These are phyloP conservation scores for Thomomys bottae DNA, from an alignment of 2,113 vertebrate genomes.

Conservation along the genomic window DNA sequence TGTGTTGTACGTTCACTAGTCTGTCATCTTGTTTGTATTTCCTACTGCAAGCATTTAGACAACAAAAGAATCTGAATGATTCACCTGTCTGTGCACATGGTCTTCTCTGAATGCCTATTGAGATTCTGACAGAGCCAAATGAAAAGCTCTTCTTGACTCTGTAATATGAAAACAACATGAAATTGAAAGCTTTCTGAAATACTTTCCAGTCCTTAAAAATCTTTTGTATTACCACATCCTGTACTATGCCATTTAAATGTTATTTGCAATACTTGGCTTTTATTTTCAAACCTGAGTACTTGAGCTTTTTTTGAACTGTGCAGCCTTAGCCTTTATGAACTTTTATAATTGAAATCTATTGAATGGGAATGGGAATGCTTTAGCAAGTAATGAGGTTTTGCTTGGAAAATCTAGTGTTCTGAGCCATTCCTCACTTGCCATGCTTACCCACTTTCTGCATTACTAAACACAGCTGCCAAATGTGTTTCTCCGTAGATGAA, in stretches of 20 bases:
- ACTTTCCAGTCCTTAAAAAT: neutral
- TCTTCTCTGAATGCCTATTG: neutral
- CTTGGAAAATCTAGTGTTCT: neutral
- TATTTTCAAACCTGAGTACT: neutral
- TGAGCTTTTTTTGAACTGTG: neutral
- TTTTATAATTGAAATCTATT: neutral
- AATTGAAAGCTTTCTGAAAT: neutral
- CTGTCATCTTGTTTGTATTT: neutral
- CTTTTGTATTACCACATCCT: neutral
- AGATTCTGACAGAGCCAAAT: neutral
- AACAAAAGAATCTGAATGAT: neutral
- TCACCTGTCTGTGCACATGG: neutral
- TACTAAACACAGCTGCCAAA: conserved; percentile 20
- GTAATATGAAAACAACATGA: neutral
- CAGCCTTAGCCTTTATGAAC: neutral
- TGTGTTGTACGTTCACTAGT: neutral
- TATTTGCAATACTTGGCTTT: neutral
- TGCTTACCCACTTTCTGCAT: neutral
- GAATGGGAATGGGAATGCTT: conserved; percentile 19
- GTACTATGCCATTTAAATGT: neutral
- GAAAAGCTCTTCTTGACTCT: neutral
- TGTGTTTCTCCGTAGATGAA: neutral
- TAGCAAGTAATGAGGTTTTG: neutral
- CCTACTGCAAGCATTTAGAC: neutral
- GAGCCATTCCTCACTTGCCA: neutral